Evolutionary conservation across 2,113 vertebrate species (phyloP), one percentile per base, ranked within the genome.

Genomic region (Poecile atricapillus): DNA sequence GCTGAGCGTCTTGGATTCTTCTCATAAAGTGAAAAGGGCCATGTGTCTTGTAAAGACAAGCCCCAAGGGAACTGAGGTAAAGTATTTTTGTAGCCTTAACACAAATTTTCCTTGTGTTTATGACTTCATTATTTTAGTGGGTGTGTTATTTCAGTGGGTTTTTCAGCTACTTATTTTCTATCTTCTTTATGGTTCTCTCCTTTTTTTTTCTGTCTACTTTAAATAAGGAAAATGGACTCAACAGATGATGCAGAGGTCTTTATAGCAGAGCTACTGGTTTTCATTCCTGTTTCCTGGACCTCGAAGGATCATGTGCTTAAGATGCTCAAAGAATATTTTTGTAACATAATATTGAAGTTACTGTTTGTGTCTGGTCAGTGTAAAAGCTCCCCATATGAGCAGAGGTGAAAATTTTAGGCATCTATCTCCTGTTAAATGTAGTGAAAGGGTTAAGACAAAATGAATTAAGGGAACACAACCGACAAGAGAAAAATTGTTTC

Each of bases 61-160:
- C 69, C 97, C 71, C 94, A 83, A 71, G 95, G 46, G 97, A 95
- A 95, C 76, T 94, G 95, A 95, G 91, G 89, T 96, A 96, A 96
- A 97, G 92, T 96, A 97, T 97, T 97, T 97, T 96, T 96, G 96
- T 96, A 95, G 90, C 78, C 87, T 94, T 97, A 90, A 95, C 95
- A 92, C 95, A 95, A 89, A 74, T 96, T 96, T 97, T 96, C 97
- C 97, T 85, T 94, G 91, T 94, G 88, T 97, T 97, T 95, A 95
- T 95, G 86, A 90, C 76, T 94, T 95, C 94, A 97, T 96, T 97
- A 96, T 94, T 97, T 94, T 75, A 89, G 90, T 94, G 92, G 90
- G 89, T 86, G 85, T 97, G 90, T 95, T 97, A 94, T 95, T 97
- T 94, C 95, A 96, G 81, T 65, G 81, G 93, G 77, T 78, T 95